Evolutionary conservation across 2,113 vertebrate genomes (phyloP), one percentile per base, ranked within the genome.

Genomic region (Eolophus roseicapilla): DNA sequence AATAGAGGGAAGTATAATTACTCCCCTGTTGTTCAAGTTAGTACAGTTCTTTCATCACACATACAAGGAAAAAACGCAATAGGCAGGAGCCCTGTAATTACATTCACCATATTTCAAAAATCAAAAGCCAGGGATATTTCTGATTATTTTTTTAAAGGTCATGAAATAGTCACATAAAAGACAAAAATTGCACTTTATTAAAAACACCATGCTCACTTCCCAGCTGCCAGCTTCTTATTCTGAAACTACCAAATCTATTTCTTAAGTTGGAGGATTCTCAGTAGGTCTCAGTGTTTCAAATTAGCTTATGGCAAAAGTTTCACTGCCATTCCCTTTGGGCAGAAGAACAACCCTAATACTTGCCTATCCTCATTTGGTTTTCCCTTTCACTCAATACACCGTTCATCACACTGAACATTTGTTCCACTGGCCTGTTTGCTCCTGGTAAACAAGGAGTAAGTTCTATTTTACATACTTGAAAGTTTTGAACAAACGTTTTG

Each of bases 81-180:
- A 94, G 82, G 63, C n/a, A 82, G 86, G 12, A 77, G 23, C 29
- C 46, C 69, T 83, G 43, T 79, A 86, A 86, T 83, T 93, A 81
- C 29, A 59, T 59, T 43, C 53, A 67, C 41, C 39, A 39, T 63
- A 83, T 70, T 83, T 92, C 17, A 94, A 88, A 90, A 95, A 64
- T 70, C 79, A 83, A 93, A 91, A 90, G 41, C n/a, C 70, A 83
- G 28, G 33, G 33, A 81, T 80, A 85, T 89, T 94, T 75, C 81
- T 73, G 57, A 89, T 76, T 83, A 23, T 76, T 91, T 95, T 62
- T 74, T 90, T 86, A 88, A 86, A 86, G 67, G 59, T 92, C 90
- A 92, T 39, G 25, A 94, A 90, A 92, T 19, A 95, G 79, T 88
- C 87, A 95, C 71, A 74, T 69, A 67, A 86, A 79, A 90, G 25